These are phyloP conservation scores for Megathymus violae DNA, from an alignment of 1,140 invertebrate genomes.

Conservation along the genomic window DNA sequence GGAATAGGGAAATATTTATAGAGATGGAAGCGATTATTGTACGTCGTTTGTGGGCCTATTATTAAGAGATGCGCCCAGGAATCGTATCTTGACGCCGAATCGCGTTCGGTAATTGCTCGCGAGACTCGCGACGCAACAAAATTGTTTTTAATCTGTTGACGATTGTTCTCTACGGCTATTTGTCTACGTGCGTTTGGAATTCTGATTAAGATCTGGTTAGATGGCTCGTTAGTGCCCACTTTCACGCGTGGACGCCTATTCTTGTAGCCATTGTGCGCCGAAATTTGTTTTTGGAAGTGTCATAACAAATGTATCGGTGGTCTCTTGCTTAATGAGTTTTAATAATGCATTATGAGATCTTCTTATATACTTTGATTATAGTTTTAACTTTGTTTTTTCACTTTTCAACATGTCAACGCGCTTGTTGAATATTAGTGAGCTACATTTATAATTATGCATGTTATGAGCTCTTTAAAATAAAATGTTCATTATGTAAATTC, in stretches of 20 bases:
- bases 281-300: constrained; percentile 35
- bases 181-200: constrained; percentile 69
- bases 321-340: constrained; percentile 18
- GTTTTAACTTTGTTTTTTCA: not conserved
- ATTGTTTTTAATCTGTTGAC: constrained; percentile 80
- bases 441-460: not conserved
- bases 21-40: constrained; percentile 66
- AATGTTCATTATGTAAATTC: not conserved
- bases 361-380: constrained; percentile 6
- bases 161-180: constrained; percentile 78
- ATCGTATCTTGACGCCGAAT: constrained; percentile 65
- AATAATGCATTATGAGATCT: constrained; percentile 19
- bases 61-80: constrained; percentile 77
- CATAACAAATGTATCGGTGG: constrained; percentile 29
- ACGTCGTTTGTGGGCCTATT: constrained; percentile 70
- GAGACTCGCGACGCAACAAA: constrained; percentile 71
- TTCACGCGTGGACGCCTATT: constrained; percentile 49
- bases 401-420: not conserved
- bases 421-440: not conserved
- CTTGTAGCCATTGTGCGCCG: constrained; percentile 27
- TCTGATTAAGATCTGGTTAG: constrained; percentile 63
- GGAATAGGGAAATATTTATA: constrained; percentile 51
- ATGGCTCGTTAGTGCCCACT: constrained; percentile 45
- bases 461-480: not conserved
- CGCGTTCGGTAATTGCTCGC: constrained; percentile 75